These are phyloP conservation scores for Omphaloscelis lunosa DNA, from an alignment of 2,888 invertebrate species.

Conservation along the genomic window DNA sequence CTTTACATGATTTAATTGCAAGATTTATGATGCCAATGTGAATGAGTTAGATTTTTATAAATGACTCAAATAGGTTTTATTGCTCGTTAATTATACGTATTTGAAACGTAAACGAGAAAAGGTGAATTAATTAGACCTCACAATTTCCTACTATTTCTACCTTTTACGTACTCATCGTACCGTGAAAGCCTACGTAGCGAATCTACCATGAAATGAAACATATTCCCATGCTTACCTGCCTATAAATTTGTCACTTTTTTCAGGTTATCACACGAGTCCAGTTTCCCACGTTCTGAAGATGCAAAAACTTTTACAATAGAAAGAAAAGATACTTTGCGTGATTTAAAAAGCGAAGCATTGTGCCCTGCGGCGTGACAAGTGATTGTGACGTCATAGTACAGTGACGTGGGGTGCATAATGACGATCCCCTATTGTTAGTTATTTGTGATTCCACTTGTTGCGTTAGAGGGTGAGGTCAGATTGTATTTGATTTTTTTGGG, in stretches of 20 bases:
- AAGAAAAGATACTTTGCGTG: conserved; percentile 80
- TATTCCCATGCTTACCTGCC: conserved; percentile 55
- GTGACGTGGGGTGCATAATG: conserved; percentile 71
- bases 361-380: conserved; percentile 85
- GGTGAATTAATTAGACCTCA: conserved; percentile 14
- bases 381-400: conserved; percentile 71
- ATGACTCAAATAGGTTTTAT: conserved; percentile 46
- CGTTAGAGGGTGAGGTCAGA: conserved; percentile 56
- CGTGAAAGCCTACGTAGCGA: conserved; percentile 22
- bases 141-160: conserved; percentile 10
- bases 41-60: conserved; percentile 65
- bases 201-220: conserved; percentile 42
- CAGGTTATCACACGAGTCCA: conserved; percentile 64
- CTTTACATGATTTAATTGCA: conserved; percentile 73
- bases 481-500: conserved; percentile 17
- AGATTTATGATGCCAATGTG: conserved; percentile 73
- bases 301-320: conserved; percentile 77
- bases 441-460: conserved; percentile 82
- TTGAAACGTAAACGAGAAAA: conserved; percentile 7
- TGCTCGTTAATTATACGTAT: conserved; percentile 37
- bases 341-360: conserved; percentile 79
- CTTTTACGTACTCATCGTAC: conserved; percentile 16
- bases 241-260: conserved; percentile 71
- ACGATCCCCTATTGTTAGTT: conserved; percentile 72
- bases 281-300: conserved; percentile 81